Evolutionary conservation across 2,113 vertebrate species (phyloP).

Genomic region (Stegostoma tigrinum): DNA sequence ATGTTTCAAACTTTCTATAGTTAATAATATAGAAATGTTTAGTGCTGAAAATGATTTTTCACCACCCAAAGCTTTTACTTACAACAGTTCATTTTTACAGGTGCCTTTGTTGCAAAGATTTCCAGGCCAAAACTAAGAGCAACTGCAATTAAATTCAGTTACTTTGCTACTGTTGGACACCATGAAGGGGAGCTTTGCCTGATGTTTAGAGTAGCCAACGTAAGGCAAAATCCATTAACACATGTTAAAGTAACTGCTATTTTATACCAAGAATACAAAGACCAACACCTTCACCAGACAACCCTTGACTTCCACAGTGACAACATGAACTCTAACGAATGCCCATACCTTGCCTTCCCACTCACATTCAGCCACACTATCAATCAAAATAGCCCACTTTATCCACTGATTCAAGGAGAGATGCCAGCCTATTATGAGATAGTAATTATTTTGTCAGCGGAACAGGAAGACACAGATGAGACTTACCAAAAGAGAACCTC

Average conservation of each 20-base stretch:
- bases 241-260: conserved; percentile 76
- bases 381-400: conserved; percentile 73
- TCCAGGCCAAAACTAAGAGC: conserved; percentile 88
- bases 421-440: conserved; percentile 72
- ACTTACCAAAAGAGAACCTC: conserved; percentile 88
- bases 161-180: conserved; percentile 70
- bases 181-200: conserved; percentile 71
- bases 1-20: neutral
- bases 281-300: conserved; percentile 76
- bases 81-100: conserved; percentile 76
- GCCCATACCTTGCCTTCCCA: conserved; percentile 87
- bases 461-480: conserved; percentile 87
- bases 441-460: conserved; percentile 82
- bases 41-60: neutral
- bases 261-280: conserved; percentile 79
- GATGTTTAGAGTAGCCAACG: conserved; percentile 84
- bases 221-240: conserved; percentile 73
- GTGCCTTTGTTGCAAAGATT: conserved; percentile 96
- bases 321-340: conserved; percentile 62
- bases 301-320: conserved; percentile 81
- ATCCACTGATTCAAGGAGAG: conserved; percentile 66
- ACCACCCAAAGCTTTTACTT: conserved; percentile 72
- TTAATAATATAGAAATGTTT: neutral
- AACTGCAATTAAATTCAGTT: conserved; percentile 82
- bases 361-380: conserved; percentile 80